phyloP scores from a whole-genome alignment of 2,113 vertebrate species.

The Indicator maculatus region DNA sequence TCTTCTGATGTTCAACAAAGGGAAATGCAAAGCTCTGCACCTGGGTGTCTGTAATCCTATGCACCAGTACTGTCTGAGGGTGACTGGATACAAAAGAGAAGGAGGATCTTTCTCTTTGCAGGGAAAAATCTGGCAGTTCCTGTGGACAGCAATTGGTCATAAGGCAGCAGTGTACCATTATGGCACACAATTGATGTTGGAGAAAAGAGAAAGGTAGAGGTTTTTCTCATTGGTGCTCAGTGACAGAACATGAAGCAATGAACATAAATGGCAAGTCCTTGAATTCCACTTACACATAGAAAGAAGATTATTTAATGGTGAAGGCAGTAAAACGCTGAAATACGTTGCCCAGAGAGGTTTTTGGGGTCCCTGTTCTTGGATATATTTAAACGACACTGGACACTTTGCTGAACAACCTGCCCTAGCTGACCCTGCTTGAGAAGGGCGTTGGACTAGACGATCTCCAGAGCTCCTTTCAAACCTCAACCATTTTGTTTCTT shows the following conservation, averaged over 20 bases:
- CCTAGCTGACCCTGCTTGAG: not conserved
- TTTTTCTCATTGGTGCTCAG: not conserved
- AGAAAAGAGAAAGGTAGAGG: not conserved
- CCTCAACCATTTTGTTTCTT: not conserved
- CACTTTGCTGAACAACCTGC: not conserved
- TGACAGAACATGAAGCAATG: not conserved
- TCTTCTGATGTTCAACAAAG: too few relatives aligned
- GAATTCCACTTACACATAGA: not conserved
- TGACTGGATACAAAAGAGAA: not conserved
- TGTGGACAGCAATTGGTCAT: not conserved
- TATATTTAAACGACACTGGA: not conserved
- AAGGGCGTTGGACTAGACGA: accelerated
- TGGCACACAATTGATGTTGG: not conserved
- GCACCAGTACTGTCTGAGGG: not conserved
- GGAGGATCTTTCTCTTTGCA: not conserved
- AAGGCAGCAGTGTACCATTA: not conserved
- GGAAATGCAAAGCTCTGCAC: too few relatives aligned
- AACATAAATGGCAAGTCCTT: not conserved
- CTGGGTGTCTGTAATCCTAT: too few relatives aligned
- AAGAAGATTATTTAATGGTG: not conserved
- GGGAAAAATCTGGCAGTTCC: not conserved
- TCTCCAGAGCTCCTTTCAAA: not conserved
- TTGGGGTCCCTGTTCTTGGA: not conserved
- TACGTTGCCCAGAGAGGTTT: not conserved
- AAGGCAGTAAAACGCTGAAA: not conserved